Evolutionary conservation across 2,888 invertebrate genomes (phyloP).

Genomic region (Callyntrura sp.): DNA sequence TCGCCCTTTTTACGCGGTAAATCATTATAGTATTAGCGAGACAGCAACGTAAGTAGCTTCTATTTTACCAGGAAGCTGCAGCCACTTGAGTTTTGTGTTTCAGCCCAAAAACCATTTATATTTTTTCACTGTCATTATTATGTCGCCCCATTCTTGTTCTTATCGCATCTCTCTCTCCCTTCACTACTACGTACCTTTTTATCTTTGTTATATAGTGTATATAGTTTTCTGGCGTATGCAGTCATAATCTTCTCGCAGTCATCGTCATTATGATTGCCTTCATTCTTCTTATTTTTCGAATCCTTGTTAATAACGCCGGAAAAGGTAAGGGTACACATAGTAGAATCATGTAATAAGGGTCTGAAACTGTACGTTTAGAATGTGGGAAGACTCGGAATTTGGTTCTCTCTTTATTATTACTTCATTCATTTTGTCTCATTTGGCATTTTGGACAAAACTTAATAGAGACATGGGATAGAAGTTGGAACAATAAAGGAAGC

Average conservation of each 20-base stretch:
- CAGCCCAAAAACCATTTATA: no score
- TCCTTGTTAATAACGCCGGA: not conserved
- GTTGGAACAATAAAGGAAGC: not conserved
- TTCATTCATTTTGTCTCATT: not conserved
- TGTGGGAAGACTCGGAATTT: not conserved
- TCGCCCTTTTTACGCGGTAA: not conserved
- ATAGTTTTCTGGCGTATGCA: not conserved
- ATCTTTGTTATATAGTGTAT: no score
- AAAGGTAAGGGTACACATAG: no score
- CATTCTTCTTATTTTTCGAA: not conserved
- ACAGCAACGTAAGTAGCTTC: not conserved
- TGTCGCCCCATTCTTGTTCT: constrained; percentile 9
- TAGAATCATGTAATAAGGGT: not conserved
- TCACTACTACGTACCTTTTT: not conserved
- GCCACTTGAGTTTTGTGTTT: constrained; percentile 51
- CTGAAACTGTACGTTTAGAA: not conserved
- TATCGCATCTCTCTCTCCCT: constrained; percentile 7
- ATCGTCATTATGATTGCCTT: constrained; percentile 44
- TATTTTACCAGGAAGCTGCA: constrained; percentile 4
- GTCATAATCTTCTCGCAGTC: constrained; percentile 11
- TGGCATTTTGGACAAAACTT: not conserved
- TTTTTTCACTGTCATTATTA: constrained; percentile 13
- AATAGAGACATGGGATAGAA: no score
- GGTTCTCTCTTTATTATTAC: not conserved
- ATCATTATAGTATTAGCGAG: constrained; percentile 27